Evolutionary conservation across 2,888 invertebrate genomes (phyloP), one percentile per base, ranked within the genome.

Genomic region (Aleiodes leptofemur): DNA sequence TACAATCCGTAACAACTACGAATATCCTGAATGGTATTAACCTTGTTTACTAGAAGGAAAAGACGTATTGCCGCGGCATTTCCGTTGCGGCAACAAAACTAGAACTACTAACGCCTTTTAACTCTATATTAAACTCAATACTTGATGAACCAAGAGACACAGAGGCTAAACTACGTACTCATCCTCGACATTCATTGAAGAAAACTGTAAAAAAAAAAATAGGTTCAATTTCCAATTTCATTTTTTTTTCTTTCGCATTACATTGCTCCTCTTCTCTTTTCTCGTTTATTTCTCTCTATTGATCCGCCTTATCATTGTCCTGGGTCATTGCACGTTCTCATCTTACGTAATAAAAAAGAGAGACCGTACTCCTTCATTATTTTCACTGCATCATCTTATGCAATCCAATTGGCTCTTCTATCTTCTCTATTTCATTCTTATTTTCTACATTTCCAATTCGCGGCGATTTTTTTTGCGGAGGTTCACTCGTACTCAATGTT

Each of bases 11-110:
- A 43, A 16, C 23, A 50, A 6, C 51, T 68, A 78, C 61, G 79
- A 79, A 79, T 79, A 78, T 78, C 77, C 78, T 74, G 77, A 68
- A 56, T 75, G 77, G 73, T 73, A 79, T 81, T 79, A 79, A 81
- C 79, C 81, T 79, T 79, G 78, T 79, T 81, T 79, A 77, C 77
- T 70, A 72, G 57, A 34, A 70, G 78, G 76, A 74, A 72, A 76
- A 81, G 79, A 79, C 77, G 77, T 59, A 77, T 78, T 77, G 70
- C 76, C 76, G 72, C 76, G 72, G 76, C 70, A 73, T 81, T 81
- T 81, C 78, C 81, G 78, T 76, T 81, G 78, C 81, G 78, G 78
- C 66, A 68, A 29, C 50, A 68, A 51, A 53, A 16, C 14, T 6
- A 68, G 64, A 48, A 31, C 31, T 13, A 68, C 64, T 64, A 48